Evolutionary conservation across 2,888 invertebrate genomes (phyloP), one percentile per base, ranked within the genome.

Genomic region (Tetrapedia diversipes): DNA sequence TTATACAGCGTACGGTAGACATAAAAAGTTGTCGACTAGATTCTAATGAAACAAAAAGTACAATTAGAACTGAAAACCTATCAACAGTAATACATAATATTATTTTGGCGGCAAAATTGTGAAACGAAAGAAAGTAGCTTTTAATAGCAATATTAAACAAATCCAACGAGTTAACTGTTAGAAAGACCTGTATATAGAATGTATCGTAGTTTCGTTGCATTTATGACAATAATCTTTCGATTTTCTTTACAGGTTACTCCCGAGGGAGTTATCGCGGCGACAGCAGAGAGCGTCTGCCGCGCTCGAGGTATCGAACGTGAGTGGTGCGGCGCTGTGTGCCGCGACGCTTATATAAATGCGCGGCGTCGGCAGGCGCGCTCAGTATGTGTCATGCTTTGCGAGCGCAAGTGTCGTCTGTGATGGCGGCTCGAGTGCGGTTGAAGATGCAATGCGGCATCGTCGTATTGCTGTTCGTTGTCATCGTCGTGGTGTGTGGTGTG

Each of bases 391-490:
- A 90, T 91, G 91, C 88, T 82, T 86, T 86, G 84, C 86, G 76
- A 86, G 86, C 79, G 87, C 77, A 88, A 76, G 83, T 67, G 81
- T 82, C 81, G 82, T 79, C 86, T 65, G 89, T 89, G 85, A 91
- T 91, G 92, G 89, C 90, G 86, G 89, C 88, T 73, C 86, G 89
- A 87, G 91, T 90, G 89, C 89, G 90, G 86, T 89, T 90, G 90
- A 91, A 90, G 89, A 89, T 89, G 90, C 88, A 89, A 87, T 88
- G 89, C 88, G 89, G 86, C 84, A 88, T 79, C 59, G 76, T 86
- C 76, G 83, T 82, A 69, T 86, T 84, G 82, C 81, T 87, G 76
- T 79, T 89, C 66, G 74, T 87, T 75, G 79, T 89, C 79, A 82
- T 91, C 83, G 74, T 88, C 80, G 77, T 88, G 82, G 80, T 87